A percentile compares a stretch with the other conserved stretches of the same genome.
Evolutionary conservation across 2,888 invertebrate genomes (phyloP).

Genomic region (Megastigmus dorsalis): DNA sequence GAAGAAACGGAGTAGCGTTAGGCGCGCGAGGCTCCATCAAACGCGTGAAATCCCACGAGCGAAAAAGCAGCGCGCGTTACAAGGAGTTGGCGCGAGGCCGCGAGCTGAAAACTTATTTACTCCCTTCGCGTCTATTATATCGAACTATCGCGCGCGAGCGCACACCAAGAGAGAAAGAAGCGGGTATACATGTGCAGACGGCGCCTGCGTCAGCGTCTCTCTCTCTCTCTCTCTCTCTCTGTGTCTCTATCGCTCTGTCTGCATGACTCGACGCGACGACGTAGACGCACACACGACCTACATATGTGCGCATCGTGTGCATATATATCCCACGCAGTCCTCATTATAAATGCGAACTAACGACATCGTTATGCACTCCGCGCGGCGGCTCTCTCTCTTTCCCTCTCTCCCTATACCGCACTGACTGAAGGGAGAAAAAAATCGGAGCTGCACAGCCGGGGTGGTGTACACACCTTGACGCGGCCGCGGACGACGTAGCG

Average conservation of each 20-base stretch:
- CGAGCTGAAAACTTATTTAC: conserved; percentile 1
- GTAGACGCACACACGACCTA: conserved; percentile 42
- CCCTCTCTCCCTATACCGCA: too few species aligned
- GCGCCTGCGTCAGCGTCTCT: neutral
- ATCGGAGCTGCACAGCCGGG: too few species aligned
- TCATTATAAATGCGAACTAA: conserved; percentile 48
- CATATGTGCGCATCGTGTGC: conserved; percentile 30
- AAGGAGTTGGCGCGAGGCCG: neutral
- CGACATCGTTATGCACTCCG: conserved; percentile 27
- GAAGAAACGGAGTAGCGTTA: neutral
- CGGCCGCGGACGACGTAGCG: too few species aligned
- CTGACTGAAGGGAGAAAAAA: neutral
- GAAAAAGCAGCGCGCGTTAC: too few species aligned
- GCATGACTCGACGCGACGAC: too few species aligned
- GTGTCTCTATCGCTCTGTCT: neutral
- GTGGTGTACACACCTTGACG: too few species aligned
- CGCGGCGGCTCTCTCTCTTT: too few species aligned
- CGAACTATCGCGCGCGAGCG: conserved; percentile 18
- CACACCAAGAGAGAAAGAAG: too few species aligned
- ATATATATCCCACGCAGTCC: too few species aligned
- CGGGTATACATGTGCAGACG: too few species aligned
- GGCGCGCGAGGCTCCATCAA: neutral
- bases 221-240: neutral
- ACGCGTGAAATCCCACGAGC: neutral
- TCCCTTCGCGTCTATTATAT: conserved; percentile 24